Conservation (phyloP, 1,140 invertebrate genomes). For the Drosophila takahashii region DNA sequence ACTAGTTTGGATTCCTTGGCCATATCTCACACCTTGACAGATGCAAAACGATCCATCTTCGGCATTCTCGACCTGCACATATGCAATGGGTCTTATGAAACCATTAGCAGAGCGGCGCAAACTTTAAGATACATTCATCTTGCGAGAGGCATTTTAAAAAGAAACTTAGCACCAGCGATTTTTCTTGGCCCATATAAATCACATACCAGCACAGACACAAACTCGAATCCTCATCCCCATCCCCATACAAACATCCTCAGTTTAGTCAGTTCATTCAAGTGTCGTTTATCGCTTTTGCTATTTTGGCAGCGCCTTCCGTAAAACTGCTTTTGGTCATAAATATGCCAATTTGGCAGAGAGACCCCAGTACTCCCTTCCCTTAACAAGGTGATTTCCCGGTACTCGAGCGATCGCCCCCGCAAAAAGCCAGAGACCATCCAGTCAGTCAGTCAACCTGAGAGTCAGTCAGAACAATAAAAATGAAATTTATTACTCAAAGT, state of each 20-base stretch:
- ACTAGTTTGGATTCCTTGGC: conserved; percentile 17
- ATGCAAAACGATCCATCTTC: conserved; percentile 55
- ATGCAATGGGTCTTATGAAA: conserved; percentile 48
- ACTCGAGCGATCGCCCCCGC: conserved; percentile 3
- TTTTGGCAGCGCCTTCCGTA: conserved; percentile 67
- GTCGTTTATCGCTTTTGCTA: conserved; percentile 78
- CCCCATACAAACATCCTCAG: neutral
- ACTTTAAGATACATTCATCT: conserved; percentile 62
- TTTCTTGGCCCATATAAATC: conserved; percentile 45
- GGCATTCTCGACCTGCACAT: conserved; percentile 35
- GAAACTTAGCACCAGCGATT: conserved; percentile 22
- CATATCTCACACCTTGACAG: conserved; percentile 54
- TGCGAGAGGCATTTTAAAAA: conserved; percentile 37
- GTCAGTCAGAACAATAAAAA: conserved; percentile 75
- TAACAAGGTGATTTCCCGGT: conserved; percentile 30
- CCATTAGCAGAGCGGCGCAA: conserved; percentile 49
- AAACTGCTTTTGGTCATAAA: conserved; percentile 72
- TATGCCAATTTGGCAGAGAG: conserved; percentile 72
- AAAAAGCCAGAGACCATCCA: conserved; percentile 5
- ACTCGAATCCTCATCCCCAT: neutral
- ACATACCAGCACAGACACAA: conserved; percentile 16
- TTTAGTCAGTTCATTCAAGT: conserved; percentile 76
- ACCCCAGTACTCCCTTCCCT: neutral
- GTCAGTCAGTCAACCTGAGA: conserved; percentile 18
- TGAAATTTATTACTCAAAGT: conserved; percentile 79